These are phyloP conservation scores for Aphaenogaster ashmeadi DNA, from an alignment of 1,140 invertebrate species.

Conservation along the genomic window DNA sequence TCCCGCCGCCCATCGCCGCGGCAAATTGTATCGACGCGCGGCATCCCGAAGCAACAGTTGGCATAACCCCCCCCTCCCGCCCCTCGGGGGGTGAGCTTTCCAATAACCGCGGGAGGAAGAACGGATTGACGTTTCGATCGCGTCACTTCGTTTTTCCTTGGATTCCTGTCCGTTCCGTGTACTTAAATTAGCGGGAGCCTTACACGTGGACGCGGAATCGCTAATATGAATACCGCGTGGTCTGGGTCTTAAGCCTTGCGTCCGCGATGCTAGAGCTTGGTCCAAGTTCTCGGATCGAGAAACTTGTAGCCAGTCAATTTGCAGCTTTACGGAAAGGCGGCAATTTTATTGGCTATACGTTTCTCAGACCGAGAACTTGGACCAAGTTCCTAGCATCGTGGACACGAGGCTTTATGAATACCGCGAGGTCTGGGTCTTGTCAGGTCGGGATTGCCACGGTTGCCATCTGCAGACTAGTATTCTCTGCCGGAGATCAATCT, in stretches of 20 bases:
- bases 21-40: constrained; percentile 71
- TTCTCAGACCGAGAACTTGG: no score
- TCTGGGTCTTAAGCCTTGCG: background rate
- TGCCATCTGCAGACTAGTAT: no score
- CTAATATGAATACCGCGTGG: background rate
- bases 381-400: no score
- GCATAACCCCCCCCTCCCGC: constrained; percentile 25
- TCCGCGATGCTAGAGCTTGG: no score
- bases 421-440: background rate
- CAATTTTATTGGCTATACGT: no score
- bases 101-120: background rate
- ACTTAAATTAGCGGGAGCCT: background rate
- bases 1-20: constrained; percentile 45
- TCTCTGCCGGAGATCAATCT: no score
- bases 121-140: background rate
- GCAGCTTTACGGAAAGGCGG: no score
- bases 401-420: no score
- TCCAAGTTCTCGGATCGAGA: no score
- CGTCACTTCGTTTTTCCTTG: no score
- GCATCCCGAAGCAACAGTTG: constrained; percentile 61
- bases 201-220: background rate
- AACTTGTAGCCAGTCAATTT: no score
- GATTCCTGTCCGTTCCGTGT: background rate
- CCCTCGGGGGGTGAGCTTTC: background rate
- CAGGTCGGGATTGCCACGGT: no score